Evolutionary conservation across 2,797 vertebrate species (phyloP).

Genomic region (Gallinago nigripennis): DNA sequence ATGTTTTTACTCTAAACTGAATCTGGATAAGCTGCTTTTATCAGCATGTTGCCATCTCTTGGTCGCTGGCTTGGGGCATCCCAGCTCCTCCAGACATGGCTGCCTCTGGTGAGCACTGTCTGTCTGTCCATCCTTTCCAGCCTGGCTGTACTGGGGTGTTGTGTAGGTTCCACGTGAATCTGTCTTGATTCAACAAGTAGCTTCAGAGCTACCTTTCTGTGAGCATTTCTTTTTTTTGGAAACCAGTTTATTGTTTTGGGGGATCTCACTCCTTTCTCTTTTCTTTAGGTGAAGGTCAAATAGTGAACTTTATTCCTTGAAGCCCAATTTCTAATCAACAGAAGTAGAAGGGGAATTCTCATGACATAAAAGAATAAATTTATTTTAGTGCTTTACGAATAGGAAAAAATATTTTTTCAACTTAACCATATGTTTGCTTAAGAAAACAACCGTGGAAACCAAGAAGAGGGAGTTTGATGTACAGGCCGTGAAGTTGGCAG

Average conservation of each 20-base stretch:
- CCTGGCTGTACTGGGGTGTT: not conserved
- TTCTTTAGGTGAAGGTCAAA: not conserved
- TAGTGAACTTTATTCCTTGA: not conserved
- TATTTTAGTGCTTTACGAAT: not conserved
- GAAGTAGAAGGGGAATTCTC: not conserved
- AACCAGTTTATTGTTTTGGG: not conserved
- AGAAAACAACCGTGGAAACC: not conserved
- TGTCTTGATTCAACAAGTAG: not conserved
- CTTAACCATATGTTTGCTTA: not conserved
- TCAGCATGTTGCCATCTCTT: not conserved
- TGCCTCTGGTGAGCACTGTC: fast-evolving
- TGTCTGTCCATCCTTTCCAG: not conserved
- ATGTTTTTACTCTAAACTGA: not conserved
- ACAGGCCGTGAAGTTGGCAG: not conserved
- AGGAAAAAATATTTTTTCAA: not conserved
- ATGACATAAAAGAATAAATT: not conserved
- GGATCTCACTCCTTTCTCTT: not conserved
- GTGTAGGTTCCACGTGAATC: fast-evolving
- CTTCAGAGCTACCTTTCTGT: not conserved
- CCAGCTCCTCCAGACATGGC: not conserved
- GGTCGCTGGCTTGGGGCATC: not conserved
- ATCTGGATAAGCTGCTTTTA: not conserved
- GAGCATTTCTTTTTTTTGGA: not conserved
- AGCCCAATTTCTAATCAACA: not conserved
- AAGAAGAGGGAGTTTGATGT: not conserved